phyloP scores from a whole-genome alignment of 2,113 vertebrate genomes.

The Sceloporus undulatus region DNA sequence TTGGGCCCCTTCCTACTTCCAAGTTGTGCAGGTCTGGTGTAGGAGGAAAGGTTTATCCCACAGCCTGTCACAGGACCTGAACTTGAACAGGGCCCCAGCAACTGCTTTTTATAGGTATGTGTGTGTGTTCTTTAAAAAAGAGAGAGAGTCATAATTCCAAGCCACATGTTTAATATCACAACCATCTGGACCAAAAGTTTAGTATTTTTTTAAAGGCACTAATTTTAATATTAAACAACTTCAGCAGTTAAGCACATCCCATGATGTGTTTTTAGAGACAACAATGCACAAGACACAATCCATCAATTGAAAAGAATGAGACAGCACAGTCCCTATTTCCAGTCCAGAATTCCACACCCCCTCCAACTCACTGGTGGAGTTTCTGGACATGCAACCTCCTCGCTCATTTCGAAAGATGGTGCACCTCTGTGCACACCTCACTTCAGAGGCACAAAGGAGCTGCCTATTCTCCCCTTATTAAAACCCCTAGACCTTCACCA shows the following conservation, averaged over 20 bases:
- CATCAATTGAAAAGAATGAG: not conserved
- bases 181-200: not conserved
- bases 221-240: not conserved
- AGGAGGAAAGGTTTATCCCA: too few relatives aligned
- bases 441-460: not conserved
- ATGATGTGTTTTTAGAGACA: not conserved
- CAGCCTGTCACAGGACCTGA: not conserved
- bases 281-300: not conserved
- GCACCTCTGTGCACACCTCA: too few relatives aligned
- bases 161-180: not conserved
- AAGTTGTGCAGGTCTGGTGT: too few relatives aligned
- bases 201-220: not conserved
- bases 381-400: not conserved
- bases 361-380: not conserved
- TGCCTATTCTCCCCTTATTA: not conserved
- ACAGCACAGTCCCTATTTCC: not conserved
- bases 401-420: not conserved
- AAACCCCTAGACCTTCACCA: too few relatives aligned
- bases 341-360: not conserved
- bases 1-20: too few relatives aligned
- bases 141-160: not conserved
- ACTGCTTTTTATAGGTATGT: too few relatives aligned
- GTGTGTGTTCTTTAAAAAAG: too few relatives aligned
- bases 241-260: not conserved
- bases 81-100: not conserved